Evolutionary conservation across 2,113 vertebrate genomes (phyloP).

Genomic region (Thymallus thymallus): DNA sequence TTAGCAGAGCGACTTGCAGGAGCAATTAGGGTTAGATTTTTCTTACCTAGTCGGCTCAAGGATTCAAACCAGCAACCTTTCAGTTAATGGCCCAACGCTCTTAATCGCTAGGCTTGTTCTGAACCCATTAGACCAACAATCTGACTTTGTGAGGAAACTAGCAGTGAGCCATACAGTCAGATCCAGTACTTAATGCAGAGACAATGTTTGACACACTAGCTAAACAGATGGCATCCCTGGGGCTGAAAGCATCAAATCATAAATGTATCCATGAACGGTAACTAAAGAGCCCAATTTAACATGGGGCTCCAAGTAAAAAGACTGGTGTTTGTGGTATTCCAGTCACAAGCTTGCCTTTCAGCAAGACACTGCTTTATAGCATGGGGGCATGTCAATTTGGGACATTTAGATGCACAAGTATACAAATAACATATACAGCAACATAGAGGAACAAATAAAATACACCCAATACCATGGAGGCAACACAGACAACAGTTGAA

Average conservation of each 20-base stretch:
- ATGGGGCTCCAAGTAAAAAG: not conserved
- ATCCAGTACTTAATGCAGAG: not conserved
- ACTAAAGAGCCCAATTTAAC: not conserved
- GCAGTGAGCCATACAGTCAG: not conserved
- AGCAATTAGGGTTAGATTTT: too few relatives aligned
- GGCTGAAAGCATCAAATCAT: not conserved
- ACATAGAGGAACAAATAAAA: conserved; percentile 33
- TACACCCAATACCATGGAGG: conserved; percentile 5
- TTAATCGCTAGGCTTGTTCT: not conserved
- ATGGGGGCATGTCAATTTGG: conserved; percentile 21
- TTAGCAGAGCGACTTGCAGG: not conserved
- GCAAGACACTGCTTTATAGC: conserved; percentile 43
- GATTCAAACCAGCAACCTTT: too few relatives aligned
- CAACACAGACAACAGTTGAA: conserved; percentile 58
- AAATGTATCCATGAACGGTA: not conserved
- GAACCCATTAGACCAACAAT: not conserved
- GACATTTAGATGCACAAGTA: conserved; percentile 40
- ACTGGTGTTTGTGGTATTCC: conserved; percentile 12
- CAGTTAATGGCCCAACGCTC: too few relatives aligned
- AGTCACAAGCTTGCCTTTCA: conserved; percentile 25
- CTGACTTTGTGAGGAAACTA: not conserved
- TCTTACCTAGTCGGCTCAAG: too few relatives aligned
- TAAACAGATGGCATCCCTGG: not conserved
- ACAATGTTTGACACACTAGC: not conserved
- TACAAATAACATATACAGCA: conserved; percentile 36